phyloP scores from a whole-genome alignment of 2,797 vertebrate genomes.

The Phrynocephalus guinanensis region DNA sequence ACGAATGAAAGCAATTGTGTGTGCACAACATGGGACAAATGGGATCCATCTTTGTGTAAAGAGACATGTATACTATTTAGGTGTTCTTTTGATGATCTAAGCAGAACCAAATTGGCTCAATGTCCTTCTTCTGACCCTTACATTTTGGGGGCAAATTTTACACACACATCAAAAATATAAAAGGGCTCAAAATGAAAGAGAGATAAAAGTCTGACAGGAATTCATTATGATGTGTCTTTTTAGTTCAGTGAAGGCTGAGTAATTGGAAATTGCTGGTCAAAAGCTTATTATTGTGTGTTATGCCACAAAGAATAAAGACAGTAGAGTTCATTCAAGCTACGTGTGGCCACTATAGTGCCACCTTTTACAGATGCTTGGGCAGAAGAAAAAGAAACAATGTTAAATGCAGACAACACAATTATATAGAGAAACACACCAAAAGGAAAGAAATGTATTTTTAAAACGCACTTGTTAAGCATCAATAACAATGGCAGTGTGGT shows the following conservation, averaged over 20 bases:
- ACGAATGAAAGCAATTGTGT: neutral
- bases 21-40: neutral
- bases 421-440: constrained; percentile 23
- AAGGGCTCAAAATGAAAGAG: neutral
- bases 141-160: constrained; percentile 1
- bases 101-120: constrained; percentile 21
- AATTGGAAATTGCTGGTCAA: constrained; percentile 37
- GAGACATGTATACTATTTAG: constrained; percentile 1
- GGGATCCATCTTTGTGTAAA: neutral
- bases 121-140: constrained; percentile 16
- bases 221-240: constrained; percentile 32
- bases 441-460: neutral
- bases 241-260: constrained; percentile 24
- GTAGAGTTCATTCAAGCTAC: neutral
- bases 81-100: constrained; percentile 29
- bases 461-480: constrained; percentile 22
- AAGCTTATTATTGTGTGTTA: constrained; percentile 11
- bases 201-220: constrained; percentile 1
- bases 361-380: neutral
- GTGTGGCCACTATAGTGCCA: constrained; percentile 6
- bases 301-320: constrained; percentile 1
- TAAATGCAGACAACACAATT: neutral
- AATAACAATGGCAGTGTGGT: constrained; percentile 1
- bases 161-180: constrained; percentile 38
- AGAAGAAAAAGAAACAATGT: constrained; percentile 16